phyloP scores from a whole-genome alignment of 2,113 vertebrate genomes.

The Excalfactoria chinensis region DNA sequence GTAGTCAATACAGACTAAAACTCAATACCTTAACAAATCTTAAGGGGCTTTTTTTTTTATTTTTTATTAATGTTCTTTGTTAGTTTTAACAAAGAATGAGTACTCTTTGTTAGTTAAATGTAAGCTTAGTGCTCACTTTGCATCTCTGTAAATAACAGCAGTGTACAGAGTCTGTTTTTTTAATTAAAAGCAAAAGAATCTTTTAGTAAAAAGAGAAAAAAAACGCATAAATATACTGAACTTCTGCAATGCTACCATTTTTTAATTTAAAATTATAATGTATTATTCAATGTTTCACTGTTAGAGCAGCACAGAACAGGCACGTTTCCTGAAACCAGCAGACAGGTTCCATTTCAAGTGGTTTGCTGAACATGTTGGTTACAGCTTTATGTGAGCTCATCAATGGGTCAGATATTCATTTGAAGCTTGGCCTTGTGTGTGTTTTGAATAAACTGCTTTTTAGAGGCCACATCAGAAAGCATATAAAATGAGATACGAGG shows the following conservation, averaged over 20 bases:
- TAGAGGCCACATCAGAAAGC: neutral
- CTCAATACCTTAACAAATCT: rapidly evolving
- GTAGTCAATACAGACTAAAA: neutral
- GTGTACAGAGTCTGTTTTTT: neutral
- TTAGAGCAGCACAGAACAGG: neutral
- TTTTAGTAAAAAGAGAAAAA: neutral
- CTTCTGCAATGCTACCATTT: neutral
- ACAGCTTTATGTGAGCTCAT: constrained; percentile 22
- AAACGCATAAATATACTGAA: neutral
- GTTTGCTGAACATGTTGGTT: neutral
- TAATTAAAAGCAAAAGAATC: neutral
- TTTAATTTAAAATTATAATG: neutral
- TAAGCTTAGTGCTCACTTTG: neutral
- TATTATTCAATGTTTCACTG: neutral
- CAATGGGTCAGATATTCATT: neutral
- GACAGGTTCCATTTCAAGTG: neutral
- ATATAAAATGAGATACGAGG: neutral
- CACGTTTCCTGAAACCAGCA: neutral
- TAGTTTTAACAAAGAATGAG: neutral
- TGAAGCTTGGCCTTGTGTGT: neutral
- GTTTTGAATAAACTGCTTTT: neutral
- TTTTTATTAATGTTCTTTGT: neutral
- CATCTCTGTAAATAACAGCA: neutral
- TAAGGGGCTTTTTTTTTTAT: neutral
- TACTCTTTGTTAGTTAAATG: neutral